A percentile compares a stretch with the other conserved stretches of the same genome.
Conservation (phyloP, 2,113 vertebrate species). For the Ifrita kowaldi region DNA sequence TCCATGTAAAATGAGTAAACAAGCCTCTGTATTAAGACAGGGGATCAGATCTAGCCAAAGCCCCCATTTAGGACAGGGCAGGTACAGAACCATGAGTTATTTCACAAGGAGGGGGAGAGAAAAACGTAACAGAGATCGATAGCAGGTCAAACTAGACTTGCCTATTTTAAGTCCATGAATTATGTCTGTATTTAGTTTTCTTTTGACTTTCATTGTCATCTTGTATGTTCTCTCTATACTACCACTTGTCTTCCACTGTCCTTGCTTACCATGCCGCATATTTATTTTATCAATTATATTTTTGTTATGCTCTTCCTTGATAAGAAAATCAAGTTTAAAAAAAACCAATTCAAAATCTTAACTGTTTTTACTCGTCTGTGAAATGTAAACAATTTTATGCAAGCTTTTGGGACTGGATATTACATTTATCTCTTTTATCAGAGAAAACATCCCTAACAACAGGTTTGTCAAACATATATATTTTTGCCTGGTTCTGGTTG, state of each 20-base stretch:
- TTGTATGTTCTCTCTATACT: neutral
- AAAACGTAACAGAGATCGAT: neutral
- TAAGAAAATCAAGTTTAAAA: neutral
- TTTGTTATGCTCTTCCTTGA: neutral
- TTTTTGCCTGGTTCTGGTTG: neutral
- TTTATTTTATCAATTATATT: neutral
- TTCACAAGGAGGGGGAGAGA: neutral
- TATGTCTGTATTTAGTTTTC: neutral
- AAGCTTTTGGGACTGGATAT: neutral
- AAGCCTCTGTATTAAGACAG: neutral
- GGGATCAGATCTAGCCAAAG: neutral
- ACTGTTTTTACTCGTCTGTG: neutral
- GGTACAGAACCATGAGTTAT: neutral
- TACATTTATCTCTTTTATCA: neutral
- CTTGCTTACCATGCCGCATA: neutral
- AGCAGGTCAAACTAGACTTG: neutral
- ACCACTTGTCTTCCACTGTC: neutral
- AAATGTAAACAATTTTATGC: neutral
- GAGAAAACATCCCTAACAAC: neutral
- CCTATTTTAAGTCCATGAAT: neutral
- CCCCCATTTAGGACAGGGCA: neutral
- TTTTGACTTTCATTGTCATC: neutral
- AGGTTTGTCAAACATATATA: accelerated
- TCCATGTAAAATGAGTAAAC: neutral
- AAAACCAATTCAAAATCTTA: neutral